A percentile compares a stretch with the other conserved stretches of the same genome.
These are phyloP conservation scores for Ceratothoa steindachneri DNA, from an alignment of 2,888 invertebrate genomes.

Conservation along the genomic window DNA sequence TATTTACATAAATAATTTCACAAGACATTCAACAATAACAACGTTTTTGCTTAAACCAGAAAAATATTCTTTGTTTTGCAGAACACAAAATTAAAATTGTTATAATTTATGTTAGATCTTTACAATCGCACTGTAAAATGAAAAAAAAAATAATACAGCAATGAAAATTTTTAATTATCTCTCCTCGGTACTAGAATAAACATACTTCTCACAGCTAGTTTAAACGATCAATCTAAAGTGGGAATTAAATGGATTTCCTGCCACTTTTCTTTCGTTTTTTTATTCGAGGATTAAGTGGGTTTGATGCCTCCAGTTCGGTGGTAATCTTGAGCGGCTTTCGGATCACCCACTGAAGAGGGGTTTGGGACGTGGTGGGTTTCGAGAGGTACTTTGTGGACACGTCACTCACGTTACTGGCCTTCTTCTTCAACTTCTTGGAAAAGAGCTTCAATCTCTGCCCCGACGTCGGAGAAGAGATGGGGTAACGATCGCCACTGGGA, in stretches of 20 bases:
- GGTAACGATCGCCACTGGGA: neutral
- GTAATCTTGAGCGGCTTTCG: neutral
- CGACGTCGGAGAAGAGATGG: neutral
- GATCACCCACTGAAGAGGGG: neutral
- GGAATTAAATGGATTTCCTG: neutral
- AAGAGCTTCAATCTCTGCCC: neutral
- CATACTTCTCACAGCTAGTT: neutral
- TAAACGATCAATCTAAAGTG: too few relatives aligned
- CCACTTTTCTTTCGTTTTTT: neutral
- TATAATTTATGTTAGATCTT: neutral
- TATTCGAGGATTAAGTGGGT: neutral
- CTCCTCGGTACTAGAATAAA: neutral
- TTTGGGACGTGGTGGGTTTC: neutral
- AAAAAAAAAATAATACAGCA: neutral
- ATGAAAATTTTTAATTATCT: neutral
- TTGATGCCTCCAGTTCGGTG: neutral
- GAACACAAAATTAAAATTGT: neutral
- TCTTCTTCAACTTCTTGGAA: neutral
- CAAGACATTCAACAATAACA: constrained; percentile 8
- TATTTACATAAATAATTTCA: constrained; percentile 10
- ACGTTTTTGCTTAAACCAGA: neutral
- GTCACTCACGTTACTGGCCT: neutral
- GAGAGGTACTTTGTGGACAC: neutral
- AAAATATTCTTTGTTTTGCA: neutral
- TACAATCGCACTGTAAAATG: neutral